Evolutionary conservation across 2,888 invertebrate genomes (phyloP), one percentile per base, ranked within the genome.

Genomic region (Phengaris alcon): DNA sequence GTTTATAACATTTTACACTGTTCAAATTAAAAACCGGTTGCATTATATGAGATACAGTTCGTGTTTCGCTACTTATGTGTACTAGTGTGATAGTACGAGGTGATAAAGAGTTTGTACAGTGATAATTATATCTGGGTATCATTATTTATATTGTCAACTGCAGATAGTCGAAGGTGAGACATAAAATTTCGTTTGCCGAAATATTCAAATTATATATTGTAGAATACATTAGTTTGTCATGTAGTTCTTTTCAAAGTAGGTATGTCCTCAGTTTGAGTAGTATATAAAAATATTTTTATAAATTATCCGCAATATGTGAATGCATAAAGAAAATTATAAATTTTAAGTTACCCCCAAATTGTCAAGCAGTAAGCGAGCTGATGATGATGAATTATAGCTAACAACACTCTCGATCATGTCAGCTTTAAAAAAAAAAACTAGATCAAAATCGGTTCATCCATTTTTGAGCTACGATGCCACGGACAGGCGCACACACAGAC

Each of bases 71-170:
- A 74, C 22, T 57, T 15, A 15, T 54, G 46, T 15, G 15, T 64
- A 68, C n/a, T 46, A 54, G 10, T n/a, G 5, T 74, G 22, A 48
- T 69, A 46, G 68, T 51, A 64, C 57, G n/a, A 74, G 15, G 59
- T 64, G 51, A 59, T 64, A 74, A 74, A 48, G 22, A 74, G 59
- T 74, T 74, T 64, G 59, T 64, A 22, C 15, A 74, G 12, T 74
- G 72, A 52, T 74, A 51, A 68, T 74, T 22, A 48, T 72, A 52
- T 72, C 51, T 72, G 52, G 52, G 22, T 54, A 35, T 72, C 35
- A 35, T 35, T 70, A 46, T 15, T 15, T 69, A 35, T 72, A 15
- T 51, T 64, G 64, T 64, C 35, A 35, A 64, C 64, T 64, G 2
- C 64, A 35, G 22, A 64, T 35, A 64, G 8, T 52, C 72, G 35